Evolutionary conservation across 1,140 invertebrate genomes (phyloP).

Genomic region (Conus betulinus): DNA sequence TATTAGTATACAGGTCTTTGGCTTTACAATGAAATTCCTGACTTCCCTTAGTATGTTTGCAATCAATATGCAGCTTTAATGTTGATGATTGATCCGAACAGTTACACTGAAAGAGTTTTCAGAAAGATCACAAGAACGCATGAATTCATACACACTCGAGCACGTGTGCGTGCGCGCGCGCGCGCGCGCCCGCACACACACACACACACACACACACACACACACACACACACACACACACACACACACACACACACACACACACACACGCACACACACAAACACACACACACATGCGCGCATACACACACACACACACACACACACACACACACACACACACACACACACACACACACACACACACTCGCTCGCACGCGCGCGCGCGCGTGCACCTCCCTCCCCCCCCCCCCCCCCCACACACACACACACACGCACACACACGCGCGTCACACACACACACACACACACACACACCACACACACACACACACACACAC

Average conservation of each 20-base stretch:
- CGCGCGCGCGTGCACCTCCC: no score
- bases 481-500: not conserved
- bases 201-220: slow-evolving; percentile 35
- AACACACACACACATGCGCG: slow-evolving; percentile 45
- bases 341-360: slow-evolving; percentile 46
- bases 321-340: slow-evolving; percentile 47
- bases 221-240: slow-evolving; percentile 40
- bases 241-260: slow-evolving; percentile 42
- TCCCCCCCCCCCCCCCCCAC: no score
- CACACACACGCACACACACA: slow-evolving; percentile 43
- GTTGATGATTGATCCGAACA: no score
- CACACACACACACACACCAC: not conserved
- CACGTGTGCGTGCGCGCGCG: no score
- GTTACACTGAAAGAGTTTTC: no score
- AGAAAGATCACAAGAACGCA: no score
- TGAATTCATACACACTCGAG: no score
- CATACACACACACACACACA: slow-evolving; percentile 50
- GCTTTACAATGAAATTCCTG: no score
- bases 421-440: not conserved
- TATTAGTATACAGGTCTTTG: no score
- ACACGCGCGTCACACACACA: not conserved
- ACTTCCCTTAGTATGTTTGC: no score
- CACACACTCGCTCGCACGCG: slow-evolving; percentile 26
- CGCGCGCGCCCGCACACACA: no score
- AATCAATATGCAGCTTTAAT: no score